These are phyloP conservation scores for Peromyscus leucopus DNA, from an alignment of 2,113 vertebrate species.

Conservation along the genomic window DNA sequence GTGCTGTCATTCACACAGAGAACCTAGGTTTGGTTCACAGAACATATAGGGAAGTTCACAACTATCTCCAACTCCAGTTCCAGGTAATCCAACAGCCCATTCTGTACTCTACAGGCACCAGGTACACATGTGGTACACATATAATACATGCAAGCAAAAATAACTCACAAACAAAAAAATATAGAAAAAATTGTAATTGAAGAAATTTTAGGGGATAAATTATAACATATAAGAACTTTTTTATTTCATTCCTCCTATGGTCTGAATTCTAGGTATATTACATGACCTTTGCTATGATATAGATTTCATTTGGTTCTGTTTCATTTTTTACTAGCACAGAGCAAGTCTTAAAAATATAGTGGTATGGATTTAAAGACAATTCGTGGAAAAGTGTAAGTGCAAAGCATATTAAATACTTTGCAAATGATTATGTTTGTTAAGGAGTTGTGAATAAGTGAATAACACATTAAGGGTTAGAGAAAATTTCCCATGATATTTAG, in stretches of 20 bases:
- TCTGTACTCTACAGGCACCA: neutral
- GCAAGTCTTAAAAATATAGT: neutral
- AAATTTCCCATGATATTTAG: neutral
- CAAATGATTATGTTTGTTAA: neutral
- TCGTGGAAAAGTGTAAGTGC: neutral
- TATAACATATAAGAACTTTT: neutral
- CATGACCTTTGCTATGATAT: neutral
- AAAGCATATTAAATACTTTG: neutral
- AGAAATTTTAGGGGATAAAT: neutral
- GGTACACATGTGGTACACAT: neutral
- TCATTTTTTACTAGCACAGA: neutral
- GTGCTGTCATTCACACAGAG: neutral
- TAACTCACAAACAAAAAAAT: neutral
- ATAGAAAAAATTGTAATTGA: neutral
- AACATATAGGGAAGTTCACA: neutral
- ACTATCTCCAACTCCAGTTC: neutral
- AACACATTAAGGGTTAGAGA: neutral
- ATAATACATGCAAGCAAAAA: neutral
- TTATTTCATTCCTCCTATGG: neutral
- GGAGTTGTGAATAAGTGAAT: neutral
- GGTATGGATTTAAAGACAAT: neutral
- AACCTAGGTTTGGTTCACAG: neutral
- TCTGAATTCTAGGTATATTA: neutral
- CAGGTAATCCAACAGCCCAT: neutral
- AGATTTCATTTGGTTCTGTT: neutral